phyloP scores from a whole-genome alignment of 2,888 invertebrate species.

The Stomorhina lunata region DNA sequence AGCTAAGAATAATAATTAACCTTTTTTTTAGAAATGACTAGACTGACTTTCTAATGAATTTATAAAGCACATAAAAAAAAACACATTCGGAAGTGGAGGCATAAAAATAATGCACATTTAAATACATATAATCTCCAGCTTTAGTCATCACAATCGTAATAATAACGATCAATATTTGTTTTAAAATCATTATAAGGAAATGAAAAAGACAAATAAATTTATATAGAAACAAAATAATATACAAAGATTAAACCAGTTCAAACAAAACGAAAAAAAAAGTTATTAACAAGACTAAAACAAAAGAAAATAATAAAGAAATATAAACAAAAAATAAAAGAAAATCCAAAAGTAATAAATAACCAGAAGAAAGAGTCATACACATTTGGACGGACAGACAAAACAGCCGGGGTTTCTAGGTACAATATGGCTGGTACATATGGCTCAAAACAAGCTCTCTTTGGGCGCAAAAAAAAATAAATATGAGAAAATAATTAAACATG shows the following conservation, averaged over 20 bases:
- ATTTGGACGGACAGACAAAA: too few species aligned
- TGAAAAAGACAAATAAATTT: conserved; percentile 3
- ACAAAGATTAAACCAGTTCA: conserved; percentile 53
- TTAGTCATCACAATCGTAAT: conserved; percentile 32
- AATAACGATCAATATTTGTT: conserved; percentile 43
- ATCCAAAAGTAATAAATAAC: neutral
- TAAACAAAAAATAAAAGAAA: neutral
- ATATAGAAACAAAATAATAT: conserved; percentile 11
- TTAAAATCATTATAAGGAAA: conserved; percentile 43
- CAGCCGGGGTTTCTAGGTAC: neutral
- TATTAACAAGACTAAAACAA: neutral
- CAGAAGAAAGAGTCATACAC: conserved; percentile 2
- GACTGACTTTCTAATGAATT: conserved; percentile 46
- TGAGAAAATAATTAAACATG: neutral
- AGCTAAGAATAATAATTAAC: neutral
- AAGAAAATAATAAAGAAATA: neutral
- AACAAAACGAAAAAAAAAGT: neutral
- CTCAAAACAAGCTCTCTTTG: neutral
- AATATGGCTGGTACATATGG: neutral
- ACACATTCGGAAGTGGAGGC: conserved; percentile 34
- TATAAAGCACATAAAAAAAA: too few species aligned
- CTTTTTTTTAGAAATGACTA: conserved; percentile 3
- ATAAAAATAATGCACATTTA: neutral
- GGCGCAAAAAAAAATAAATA: conserved; percentile 11
- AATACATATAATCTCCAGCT: neutral